Evolutionary conservation across 2,888 invertebrate genomes (phyloP).

Genomic region (Barypeithes pellucidus): DNA sequence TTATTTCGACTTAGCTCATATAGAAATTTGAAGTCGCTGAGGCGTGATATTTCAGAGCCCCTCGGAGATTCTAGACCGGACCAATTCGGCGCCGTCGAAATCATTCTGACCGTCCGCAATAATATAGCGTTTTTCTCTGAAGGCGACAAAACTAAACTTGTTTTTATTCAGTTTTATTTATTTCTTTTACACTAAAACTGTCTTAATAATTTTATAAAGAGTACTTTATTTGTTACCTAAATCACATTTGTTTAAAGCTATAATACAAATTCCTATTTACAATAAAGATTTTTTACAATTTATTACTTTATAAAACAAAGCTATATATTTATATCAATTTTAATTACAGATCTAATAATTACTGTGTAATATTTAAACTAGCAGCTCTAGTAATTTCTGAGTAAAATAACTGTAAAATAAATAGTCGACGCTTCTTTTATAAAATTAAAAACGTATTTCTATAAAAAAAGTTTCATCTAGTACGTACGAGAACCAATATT

Average conservation of each 20-base stretch:
- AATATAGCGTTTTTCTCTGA: no score
- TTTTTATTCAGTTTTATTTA: no score
- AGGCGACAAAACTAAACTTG: no score
- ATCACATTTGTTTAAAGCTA: slow-evolving; percentile 50
- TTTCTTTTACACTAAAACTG: no score
- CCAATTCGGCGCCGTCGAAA: no score
- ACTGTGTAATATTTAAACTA: slow-evolving; percentile 15
- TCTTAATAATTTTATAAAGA: slow-evolving; percentile 41
- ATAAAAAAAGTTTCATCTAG: background rate
- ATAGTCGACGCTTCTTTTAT: background rate
- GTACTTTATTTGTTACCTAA: slow-evolving; percentile 40
- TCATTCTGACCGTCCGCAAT: no score
- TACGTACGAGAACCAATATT: no score
- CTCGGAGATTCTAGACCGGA: no score
- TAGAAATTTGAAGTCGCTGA: no score
- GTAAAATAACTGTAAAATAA: slow-evolving; percentile 10
- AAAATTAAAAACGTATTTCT: background rate
- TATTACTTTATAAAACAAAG: slow-evolving; percentile 34
- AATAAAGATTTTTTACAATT: slow-evolving; percentile 24
- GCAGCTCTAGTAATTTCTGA: slow-evolving; percentile 5
- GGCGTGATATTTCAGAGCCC: no score
- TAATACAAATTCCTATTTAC: slow-evolving; percentile 33
- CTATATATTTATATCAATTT: slow-evolving; percentile 21
- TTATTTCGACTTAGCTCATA: no score
- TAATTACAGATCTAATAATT: slow-evolving; percentile 34